A percentile compares a stretch with the other conserved stretches of the same genome.
Evolutionary conservation across 1,140 invertebrate species (phyloP).

Genomic region (Tachypleus tridentatus): DNA sequence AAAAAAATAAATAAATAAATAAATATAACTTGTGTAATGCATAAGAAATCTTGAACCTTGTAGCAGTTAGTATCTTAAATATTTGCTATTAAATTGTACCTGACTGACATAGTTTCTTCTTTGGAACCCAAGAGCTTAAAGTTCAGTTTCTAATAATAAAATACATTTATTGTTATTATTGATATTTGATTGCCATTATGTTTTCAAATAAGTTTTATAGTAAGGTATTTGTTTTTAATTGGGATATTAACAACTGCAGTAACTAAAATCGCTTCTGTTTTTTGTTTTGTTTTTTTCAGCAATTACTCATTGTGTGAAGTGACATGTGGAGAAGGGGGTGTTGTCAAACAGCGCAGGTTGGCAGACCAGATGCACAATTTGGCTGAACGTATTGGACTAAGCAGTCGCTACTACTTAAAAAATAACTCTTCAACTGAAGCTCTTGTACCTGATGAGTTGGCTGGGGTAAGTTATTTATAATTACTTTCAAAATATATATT

Average conservation of each 20-base stretch:
- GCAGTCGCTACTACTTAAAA: constrained; percentile 78
- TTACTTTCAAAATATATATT: neutral
- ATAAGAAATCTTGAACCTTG: neutral
- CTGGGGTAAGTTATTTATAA: constrained; percentile 34
- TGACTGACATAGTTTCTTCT: neutral
- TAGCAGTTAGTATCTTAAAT: neutral
- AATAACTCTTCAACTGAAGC: constrained; percentile 90
- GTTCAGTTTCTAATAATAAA: neutral
- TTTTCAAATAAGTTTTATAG: neutral
- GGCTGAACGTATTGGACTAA: constrained; percentile 75
- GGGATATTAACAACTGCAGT: neutral
- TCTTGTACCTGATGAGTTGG: constrained; percentile 87
- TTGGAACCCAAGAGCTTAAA: neutral
- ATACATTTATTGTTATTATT: neutral
- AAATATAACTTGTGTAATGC: neutral
- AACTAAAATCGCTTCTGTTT: neutral
- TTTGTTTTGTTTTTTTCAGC: constrained; percentile 21
- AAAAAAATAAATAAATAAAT: neutral
- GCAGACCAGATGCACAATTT: constrained; percentile 91
- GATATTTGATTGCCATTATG: neutral
- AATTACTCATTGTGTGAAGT: constrained; percentile 92
- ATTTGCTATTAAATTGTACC: neutral
- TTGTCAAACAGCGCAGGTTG: constrained; percentile 85
- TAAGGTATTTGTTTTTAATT: neutral
- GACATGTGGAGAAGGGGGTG: constrained; percentile 80